phyloP scores from a whole-genome alignment of 2,797 vertebrate species.

The Rallus crepitans region DNA sequence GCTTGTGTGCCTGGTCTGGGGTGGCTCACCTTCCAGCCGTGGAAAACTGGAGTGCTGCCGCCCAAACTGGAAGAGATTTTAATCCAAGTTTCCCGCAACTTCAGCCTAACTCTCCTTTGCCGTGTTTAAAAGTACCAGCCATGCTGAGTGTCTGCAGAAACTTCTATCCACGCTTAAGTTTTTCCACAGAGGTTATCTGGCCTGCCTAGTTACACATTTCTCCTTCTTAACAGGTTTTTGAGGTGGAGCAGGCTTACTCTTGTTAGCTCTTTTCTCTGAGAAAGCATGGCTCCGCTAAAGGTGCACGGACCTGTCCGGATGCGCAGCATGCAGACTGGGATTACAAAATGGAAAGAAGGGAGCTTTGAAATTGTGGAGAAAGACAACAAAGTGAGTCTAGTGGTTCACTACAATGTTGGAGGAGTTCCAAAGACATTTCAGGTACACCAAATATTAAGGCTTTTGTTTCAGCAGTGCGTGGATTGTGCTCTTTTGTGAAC shows the following conservation, averaged over 20 bases:
- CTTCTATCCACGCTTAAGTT: not conserved
- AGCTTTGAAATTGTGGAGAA: constrained; percentile 96
- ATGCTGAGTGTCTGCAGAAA: fast-evolving
- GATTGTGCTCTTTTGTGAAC: constrained; percentile 34
- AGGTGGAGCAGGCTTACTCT: not conserved
- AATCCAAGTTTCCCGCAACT: fast-evolving
- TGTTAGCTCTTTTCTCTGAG: constrained; percentile 50
- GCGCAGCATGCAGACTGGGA: constrained; percentile 88
- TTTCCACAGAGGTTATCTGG: not conserved
- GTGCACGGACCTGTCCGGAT: constrained; percentile 91
- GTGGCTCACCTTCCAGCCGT: not conserved
- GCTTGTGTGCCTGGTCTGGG: not conserved
- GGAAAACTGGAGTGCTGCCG: fast-evolving
- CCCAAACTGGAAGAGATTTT: not conserved
- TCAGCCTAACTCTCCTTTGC: fast-evolving
- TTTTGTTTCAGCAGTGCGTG: constrained; percentile 47
- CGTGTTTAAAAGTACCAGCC: fast-evolving
- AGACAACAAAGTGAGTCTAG: constrained; percentile 92
- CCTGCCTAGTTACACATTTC: not conserved
- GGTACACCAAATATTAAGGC: constrained; percentile 79
- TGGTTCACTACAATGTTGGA: constrained; percentile 90
- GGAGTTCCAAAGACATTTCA: constrained; percentile 90
- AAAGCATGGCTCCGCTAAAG: constrained; percentile 84
- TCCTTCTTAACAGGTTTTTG: constrained; percentile 14
- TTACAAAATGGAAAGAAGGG: constrained; percentile 95